phyloP scores from a whole-genome alignment of 1,140 invertebrate genomes.

The Holcopasites calliopsidis region DNA sequence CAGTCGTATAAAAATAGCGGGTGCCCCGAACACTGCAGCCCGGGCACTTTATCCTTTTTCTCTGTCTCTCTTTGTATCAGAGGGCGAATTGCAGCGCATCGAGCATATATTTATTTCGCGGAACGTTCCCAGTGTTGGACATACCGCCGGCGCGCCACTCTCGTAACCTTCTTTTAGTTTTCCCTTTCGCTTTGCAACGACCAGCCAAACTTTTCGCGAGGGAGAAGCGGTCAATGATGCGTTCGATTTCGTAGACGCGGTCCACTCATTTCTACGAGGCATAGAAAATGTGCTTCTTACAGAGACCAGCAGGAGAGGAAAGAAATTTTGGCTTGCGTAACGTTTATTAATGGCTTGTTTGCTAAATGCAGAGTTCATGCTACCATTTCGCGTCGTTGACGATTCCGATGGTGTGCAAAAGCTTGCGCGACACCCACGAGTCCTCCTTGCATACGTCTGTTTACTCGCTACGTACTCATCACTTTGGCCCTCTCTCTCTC shows the following conservation, averaged over 20 bases:
- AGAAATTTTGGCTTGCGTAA: slow-evolving; percentile 53
- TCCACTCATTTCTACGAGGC: not conserved
- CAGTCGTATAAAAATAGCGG: slow-evolving; percentile 73
- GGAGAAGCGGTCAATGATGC: not conserved
- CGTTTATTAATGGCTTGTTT: slow-evolving; percentile 16
- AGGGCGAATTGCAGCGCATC: slow-evolving; percentile 44
- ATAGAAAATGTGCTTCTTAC: not conserved
- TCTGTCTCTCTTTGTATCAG: slow-evolving; percentile 40
- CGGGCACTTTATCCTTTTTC: slow-evolving; percentile 64
- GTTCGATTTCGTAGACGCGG: not conserved
- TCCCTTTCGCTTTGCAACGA: too few relatives aligned
- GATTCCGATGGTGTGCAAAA: slow-evolving; percentile 44
- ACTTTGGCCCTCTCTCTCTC: slow-evolving; percentile 8
- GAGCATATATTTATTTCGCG: slow-evolving; percentile 64
- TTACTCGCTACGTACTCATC: slow-evolving; percentile 47
- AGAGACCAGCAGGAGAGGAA: slow-evolving; percentile 2
- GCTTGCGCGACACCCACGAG: slow-evolving; percentile 29
- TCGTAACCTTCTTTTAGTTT: not conserved
- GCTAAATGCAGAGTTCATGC: slow-evolving; percentile 40
- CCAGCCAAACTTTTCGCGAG: slow-evolving; percentile 5
- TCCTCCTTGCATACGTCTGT: slow-evolving; percentile 40
- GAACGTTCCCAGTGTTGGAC: slow-evolving; percentile 40
- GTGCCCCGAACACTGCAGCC: slow-evolving; percentile 53
- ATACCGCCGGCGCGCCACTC: not conserved
- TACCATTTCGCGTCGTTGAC: slow-evolving; percentile 54